These are phyloP conservation scores for Cercocebus atys DNA, from an alignment of 2,113 vertebrate genomes.

Conservation along the genomic window DNA sequence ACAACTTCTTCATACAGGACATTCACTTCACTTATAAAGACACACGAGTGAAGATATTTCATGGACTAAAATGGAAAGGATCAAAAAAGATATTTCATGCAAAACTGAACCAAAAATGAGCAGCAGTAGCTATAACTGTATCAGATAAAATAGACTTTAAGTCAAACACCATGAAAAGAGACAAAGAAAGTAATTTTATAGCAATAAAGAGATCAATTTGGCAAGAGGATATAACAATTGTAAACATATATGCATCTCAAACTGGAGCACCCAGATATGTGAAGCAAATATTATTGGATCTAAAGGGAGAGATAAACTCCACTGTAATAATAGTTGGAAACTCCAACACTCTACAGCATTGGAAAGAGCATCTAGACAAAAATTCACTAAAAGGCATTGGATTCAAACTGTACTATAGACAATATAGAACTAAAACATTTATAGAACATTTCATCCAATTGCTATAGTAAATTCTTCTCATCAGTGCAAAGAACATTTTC, in stretches of 20 bases:
- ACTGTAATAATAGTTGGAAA: background rate
- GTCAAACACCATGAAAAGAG: too few relatives aligned
- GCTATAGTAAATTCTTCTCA: background rate
- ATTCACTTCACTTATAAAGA: too few relatives aligned
- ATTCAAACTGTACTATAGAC: background rate
- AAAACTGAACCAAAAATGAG: too few relatives aligned
- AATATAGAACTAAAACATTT: background rate
- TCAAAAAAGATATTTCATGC: too few relatives aligned
- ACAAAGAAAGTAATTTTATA: too few relatives aligned
- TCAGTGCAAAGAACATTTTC: background rate
- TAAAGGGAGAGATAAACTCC: background rate
- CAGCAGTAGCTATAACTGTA: too few relatives aligned
- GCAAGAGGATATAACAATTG: too few relatives aligned
- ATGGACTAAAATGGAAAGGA: too few relatives aligned
- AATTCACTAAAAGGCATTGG: background rate
- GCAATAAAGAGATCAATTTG: too few relatives aligned
- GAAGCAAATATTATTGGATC: background rate
- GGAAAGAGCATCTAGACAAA: background rate
- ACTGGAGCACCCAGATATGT: background rate
- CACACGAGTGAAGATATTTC: too few relatives aligned
- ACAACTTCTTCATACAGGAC: too few relatives aligned
- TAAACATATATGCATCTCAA: background rate
- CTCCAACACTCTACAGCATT: background rate
- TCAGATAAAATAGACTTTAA: too few relatives aligned
- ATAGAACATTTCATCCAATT: background rate